phyloP scores from a whole-genome alignment of 2,888 invertebrate species.

The Ferrisia virgata region DNA sequence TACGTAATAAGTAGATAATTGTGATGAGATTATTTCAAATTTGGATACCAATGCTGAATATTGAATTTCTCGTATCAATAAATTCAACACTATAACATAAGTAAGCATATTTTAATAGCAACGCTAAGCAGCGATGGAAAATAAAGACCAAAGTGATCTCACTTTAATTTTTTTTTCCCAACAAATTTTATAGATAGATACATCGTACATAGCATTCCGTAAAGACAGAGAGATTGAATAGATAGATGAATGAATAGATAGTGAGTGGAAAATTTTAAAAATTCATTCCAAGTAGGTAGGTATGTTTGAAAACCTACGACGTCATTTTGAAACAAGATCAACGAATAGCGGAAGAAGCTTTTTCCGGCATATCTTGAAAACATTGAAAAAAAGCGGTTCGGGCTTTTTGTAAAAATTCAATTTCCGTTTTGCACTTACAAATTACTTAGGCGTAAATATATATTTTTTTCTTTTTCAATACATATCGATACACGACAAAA shows the following conservation, averaged over 20 bases:
- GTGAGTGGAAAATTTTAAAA: background rate
- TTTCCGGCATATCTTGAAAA: background rate
- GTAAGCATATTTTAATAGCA: too few species aligned
- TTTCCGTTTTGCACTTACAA: constrained; percentile 24
- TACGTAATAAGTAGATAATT: too few species aligned
- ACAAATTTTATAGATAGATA: too few species aligned
- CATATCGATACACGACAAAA: constrained; percentile 1
- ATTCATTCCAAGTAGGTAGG: background rate
- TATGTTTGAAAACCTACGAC: constrained; percentile 10
- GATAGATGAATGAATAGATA: background rate
- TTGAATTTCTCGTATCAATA: too few species aligned
- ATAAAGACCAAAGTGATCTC: too few species aligned
- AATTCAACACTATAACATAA: too few species aligned
- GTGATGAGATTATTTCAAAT: too few species aligned
- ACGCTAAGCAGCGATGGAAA: too few species aligned
- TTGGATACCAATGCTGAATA: too few species aligned
- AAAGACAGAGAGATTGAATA: background rate
- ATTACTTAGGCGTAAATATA: constrained; percentile 8
- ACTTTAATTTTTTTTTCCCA: too few species aligned
- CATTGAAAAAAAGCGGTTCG: background rate
- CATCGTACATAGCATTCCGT: background rate
- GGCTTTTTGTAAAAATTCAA: constrained; percentile 1
- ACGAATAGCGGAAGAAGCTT: background rate
- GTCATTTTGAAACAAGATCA: constrained; percentile 5
- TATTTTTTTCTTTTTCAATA: background rate